Evolutionary conservation across 2,888 invertebrate species (phyloP).

Genomic region (Adelognathus sp.): DNA sequence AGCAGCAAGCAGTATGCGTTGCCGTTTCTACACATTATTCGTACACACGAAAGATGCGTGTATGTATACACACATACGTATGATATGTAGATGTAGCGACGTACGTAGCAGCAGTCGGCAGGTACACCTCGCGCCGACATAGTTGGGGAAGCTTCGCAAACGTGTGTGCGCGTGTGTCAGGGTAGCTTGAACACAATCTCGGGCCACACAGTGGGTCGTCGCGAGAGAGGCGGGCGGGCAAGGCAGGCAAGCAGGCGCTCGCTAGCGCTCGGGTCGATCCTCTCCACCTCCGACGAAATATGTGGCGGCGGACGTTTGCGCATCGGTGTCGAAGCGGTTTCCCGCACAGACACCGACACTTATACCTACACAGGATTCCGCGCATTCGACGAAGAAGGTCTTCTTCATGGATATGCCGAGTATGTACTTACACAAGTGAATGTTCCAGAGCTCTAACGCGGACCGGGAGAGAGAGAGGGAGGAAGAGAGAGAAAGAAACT

Average conservation of each 20-base stretch:
- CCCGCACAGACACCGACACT: constrained; percentile 47
- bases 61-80: not conserved
- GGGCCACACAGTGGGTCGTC: constrained; percentile 38
- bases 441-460: not conserved
- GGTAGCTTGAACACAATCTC: constrained; percentile 15
- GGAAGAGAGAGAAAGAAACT: constrained; percentile 4
- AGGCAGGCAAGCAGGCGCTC: constrained; percentile 5
- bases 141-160: not conserved
- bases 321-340: constrained; percentile 62
- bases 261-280: constrained; percentile 55
- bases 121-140: not conserved
- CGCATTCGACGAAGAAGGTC: not conserved
- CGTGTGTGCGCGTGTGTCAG: not conserved
- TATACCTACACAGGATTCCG: not conserved
- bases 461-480: constrained; percentile 5
- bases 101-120: not conserved
- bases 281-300: constrained; percentile 55
- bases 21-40: constrained; percentile 21
- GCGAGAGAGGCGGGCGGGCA: constrained; percentile 17
- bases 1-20: constrained; percentile 1
- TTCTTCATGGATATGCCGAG: not conserved
- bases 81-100: not conserved
- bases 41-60: not conserved
- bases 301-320: constrained; percentile 60
- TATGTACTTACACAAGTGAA: not conserved